A percentile compares a stretch with the other conserved stretches of the same genome.
phyloP scores from a whole-genome alignment of 2,113 vertebrate genomes.

The Lethenteron reissneri region DNA sequence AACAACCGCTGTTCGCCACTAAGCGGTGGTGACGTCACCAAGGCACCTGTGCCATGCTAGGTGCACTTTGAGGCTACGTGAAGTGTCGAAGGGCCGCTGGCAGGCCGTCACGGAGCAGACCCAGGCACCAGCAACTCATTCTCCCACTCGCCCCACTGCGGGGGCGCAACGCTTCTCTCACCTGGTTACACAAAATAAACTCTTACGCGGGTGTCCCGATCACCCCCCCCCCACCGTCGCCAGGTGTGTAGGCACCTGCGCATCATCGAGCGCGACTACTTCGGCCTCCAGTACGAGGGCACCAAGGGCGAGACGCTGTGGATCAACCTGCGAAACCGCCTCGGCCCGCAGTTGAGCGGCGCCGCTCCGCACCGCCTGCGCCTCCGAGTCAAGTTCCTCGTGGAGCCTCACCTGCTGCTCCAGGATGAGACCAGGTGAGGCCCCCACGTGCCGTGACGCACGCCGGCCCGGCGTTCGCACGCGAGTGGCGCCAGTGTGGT shows the following conservation, averaged over 20 bases:
- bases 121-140: too few relatives aligned
- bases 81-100: too few relatives aligned
- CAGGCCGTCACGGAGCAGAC: too few relatives aligned
- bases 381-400: constrained; percentile 86
- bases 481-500: too few relatives aligned
- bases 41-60: too few relatives aligned
- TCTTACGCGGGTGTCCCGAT: neutral
- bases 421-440: constrained; percentile 84
- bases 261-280: constrained; percentile 93
- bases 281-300: constrained; percentile 82
- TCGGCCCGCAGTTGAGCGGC: constrained; percentile 76
- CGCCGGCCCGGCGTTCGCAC: neutral
- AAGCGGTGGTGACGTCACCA: too few relatives aligned
- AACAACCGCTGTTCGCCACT: too few relatives aligned
- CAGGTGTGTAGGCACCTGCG: constrained; percentile 86
- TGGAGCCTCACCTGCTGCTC: constrained; percentile 87
- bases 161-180: too few relatives aligned
- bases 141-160: too few relatives aligned
- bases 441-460: neutral
- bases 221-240: constrained; percentile 3
- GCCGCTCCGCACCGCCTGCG: constrained; percentile 66
- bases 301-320: constrained; percentile 86
- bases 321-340: constrained; percentile 92
- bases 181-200: too few relatives aligned
- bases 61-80: too few relatives aligned